phyloP scores from a whole-genome alignment of 2,113 vertebrate species.

The Barnardius zonarius region DNA sequence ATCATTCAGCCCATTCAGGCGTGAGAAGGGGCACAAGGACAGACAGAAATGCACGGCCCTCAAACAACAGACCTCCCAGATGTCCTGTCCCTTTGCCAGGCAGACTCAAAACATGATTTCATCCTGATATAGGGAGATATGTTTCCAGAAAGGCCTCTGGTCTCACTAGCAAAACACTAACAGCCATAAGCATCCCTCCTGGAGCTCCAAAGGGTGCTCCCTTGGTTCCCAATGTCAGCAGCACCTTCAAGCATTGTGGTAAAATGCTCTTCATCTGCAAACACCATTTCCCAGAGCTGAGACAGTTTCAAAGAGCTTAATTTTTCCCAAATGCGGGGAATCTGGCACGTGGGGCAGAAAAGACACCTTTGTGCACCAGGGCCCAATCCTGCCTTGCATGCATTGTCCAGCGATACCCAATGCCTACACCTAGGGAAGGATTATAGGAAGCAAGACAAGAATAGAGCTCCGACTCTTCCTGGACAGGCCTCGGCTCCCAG shows the following conservation, averaged over 20 bases:
- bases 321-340: not conserved
- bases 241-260: not conserved
- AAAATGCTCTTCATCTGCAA: not conserved
- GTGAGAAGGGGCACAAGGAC: not conserved
- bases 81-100: not conserved
- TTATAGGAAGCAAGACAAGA: not conserved
- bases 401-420: rapidly evolving
- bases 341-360: not conserved
- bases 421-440: not conserved
- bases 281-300: not conserved
- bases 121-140: not conserved
- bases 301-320: not conserved
- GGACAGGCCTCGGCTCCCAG: not conserved
- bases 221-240: not conserved
- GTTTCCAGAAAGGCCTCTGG: not conserved
- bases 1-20: rapidly evolving
- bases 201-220: not conserved
- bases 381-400: not conserved
- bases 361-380: not conserved
- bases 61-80: rapidly evolving
- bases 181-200: not conserved
- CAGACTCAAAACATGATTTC: not conserved
- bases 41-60: not conserved
- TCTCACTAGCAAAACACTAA: not conserved
- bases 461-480: not conserved